Conservation (phyloP, 1,140 invertebrate genomes). For the Zaprionus lachaisei region DNA sequence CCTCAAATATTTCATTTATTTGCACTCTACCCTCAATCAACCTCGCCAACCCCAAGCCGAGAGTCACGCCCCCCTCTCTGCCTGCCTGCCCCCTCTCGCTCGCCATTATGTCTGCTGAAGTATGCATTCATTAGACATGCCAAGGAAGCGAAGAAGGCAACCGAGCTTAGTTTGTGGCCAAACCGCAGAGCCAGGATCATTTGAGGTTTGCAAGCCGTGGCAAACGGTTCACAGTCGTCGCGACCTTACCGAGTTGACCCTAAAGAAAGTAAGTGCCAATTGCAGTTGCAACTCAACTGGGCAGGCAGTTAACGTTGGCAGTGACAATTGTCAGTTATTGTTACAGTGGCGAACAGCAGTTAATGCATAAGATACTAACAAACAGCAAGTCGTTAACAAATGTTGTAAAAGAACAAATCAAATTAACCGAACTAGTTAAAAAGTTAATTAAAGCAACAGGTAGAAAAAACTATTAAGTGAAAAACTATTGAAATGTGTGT, state of each 20-base stretch:
- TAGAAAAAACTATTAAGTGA: no score
- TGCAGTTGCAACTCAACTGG: not conserved
- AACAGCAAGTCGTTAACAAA: not conserved
- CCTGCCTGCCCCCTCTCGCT: not conserved
- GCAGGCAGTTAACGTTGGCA: not conserved
- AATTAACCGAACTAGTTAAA: not conserved
- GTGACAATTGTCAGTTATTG: not conserved
- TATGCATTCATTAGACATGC: slow-evolving; percentile 79
- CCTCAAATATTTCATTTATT: slow-evolving; percentile 79
- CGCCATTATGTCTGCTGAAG: slow-evolving; percentile 41
- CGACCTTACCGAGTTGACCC: not conserved
- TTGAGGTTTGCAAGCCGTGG: slow-evolving; percentile 61
- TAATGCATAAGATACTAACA: not conserved
- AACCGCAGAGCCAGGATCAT: slow-evolving; percentile 69
- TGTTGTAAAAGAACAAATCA: not conserved
- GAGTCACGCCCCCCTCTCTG: slow-evolving; percentile 3
- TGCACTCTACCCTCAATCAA: slow-evolving; percentile 43
- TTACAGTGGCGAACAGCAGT: not conserved
- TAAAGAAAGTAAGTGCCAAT: slow-evolving; percentile 52
- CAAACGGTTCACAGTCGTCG: slow-evolving; percentile 58
- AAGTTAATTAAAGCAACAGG: not conserved
- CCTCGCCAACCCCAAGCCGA: slow-evolving; percentile 12
- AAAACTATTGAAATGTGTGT: not conserved
- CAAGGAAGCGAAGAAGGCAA: slow-evolving; percentile 50
- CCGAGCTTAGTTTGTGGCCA: slow-evolving; percentile 76